Evolutionary conservation across 2,888 invertebrate species (phyloP).

Genomic region (Elmis aenea): DNA sequence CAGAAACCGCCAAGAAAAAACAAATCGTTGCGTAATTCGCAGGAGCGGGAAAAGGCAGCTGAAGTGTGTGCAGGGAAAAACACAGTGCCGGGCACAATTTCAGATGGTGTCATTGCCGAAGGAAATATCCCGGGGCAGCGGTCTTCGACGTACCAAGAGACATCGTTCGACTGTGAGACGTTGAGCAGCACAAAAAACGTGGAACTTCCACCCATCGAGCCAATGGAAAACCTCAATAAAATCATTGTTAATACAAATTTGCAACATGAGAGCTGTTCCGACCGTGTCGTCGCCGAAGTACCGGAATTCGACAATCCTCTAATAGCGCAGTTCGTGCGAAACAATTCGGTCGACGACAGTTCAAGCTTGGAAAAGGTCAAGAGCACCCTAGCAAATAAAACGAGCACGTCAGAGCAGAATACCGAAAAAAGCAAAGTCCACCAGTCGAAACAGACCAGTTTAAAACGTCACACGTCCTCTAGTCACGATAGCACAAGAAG

Average conservation of each 20-base stretch:
- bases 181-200: too few relatives aligned
- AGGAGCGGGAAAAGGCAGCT: neutral
- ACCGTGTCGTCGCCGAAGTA: too few relatives aligned
- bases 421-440: neutral
- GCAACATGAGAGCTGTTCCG: too few relatives aligned
- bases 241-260: constrained; percentile 15
- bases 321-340: constrained; percentile 38
- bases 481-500: constrained; percentile 9
- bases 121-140: neutral
- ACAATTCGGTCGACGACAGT: constrained; percentile 34
- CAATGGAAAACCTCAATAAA: too few relatives aligned
- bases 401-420: too few relatives aligned
- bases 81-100: neutral
- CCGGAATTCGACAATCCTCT: constrained; percentile 32
- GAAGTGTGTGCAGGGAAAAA: too few relatives aligned
- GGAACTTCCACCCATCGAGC: too few relatives aligned
- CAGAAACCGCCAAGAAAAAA: constrained; percentile 24
- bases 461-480: constrained; percentile 1
- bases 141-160: too few relatives aligned
- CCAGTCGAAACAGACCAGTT: neutral
- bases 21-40: neutral
- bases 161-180: too few relatives aligned
- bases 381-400: constrained; percentile 4
- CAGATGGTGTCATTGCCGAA: neutral
- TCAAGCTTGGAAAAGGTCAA: constrained; percentile 9